A percentile compares a stretch with the other conserved stretches of the same genome.
phyloP scores from a whole-genome alignment of 2,113 vertebrate genomes.

The Malaclemys terrapin region DNA sequence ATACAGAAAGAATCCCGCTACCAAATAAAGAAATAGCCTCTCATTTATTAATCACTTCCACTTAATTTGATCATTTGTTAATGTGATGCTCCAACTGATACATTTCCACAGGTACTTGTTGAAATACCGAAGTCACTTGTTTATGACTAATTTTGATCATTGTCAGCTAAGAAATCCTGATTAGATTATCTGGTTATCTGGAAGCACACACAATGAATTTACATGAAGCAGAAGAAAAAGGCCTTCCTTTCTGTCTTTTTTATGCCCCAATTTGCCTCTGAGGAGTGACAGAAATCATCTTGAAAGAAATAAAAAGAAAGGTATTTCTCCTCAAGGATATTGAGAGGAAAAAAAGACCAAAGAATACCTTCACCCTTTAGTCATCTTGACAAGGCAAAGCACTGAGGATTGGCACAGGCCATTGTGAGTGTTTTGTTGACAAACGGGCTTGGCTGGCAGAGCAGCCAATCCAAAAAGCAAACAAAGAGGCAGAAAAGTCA shows the following conservation, averaged over 20 bases:
- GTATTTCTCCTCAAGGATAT: neutral
- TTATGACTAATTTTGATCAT: neutral
- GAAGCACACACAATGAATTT: neutral
- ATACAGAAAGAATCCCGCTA: neutral
- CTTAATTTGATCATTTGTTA: constrained; percentile 10
- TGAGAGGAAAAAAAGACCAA: neutral
- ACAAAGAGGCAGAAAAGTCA: neutral
- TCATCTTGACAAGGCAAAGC: neutral
- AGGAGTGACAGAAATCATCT: neutral
- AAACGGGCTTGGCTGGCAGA: neutral
- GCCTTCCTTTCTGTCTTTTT: neutral
- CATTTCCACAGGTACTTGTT: neutral
- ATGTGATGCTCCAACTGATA: neutral
- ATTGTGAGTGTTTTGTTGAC: neutral
- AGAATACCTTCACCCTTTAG: neutral
- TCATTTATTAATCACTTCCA: neutral
- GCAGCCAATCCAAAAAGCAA: neutral
- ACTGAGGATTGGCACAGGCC: neutral
- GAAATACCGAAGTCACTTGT: neutral
- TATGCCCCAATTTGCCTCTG: neutral
- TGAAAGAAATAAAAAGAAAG: neutral
- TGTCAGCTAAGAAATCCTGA: neutral
- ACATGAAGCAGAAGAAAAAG: neutral
- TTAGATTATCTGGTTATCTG: neutral
- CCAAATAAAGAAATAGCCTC: neutral